A percentile compares a stretch with the other conserved stretches of the same genome.
These are phyloP conservation scores for Halcyon chelicuti DNA, from an alignment of 2,797 vertebrate genomes.

Conservation along the genomic window DNA sequence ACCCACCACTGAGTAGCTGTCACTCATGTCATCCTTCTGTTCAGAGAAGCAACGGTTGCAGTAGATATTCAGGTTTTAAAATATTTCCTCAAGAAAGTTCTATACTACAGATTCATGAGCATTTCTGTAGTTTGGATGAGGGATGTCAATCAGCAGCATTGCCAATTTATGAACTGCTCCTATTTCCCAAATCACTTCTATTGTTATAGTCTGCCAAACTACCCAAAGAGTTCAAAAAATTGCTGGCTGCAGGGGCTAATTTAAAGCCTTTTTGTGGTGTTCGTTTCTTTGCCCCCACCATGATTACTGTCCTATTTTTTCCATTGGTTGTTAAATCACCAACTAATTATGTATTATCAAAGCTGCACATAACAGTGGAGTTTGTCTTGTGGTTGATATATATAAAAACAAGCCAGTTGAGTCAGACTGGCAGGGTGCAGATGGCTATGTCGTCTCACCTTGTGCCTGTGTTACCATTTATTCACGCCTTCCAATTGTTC, in stretches of 20 bases:
- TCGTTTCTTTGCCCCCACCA: background rate
- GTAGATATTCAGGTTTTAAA: background rate
- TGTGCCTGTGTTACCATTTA: slow-evolving; percentile 19
- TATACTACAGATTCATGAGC: background rate
- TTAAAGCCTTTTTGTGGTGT: slow-evolving; percentile 52
- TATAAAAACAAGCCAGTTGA: slow-evolving; percentile 49
- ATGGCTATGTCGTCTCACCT: background rate
- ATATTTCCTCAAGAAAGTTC: slow-evolving; percentile 2
- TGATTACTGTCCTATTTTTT: slow-evolving; percentile 69
- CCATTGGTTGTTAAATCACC: slow-evolving; percentile 45
- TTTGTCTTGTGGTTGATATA: slow-evolving; percentile 19
- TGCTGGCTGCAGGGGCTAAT: slow-evolving; percentile 48
- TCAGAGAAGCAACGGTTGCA: background rate
- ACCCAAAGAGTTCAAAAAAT: slow-evolving; percentile 61
- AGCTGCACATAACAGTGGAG: slow-evolving; percentile 14
- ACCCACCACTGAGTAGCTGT: background rate
- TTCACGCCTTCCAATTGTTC: slow-evolving; percentile 16
- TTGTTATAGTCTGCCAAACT: slow-evolving; percentile 72
- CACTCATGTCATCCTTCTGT: background rate
- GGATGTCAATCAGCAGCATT: slow-evolving; percentile 41
- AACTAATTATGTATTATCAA: slow-evolving; percentile 69
- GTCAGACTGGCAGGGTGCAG: background rate
- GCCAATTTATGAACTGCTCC: slow-evolving; percentile 48
- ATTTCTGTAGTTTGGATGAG: slow-evolving; percentile 40
- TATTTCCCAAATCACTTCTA: slow-evolving; percentile 73